A percentile compares a stretch with the other conserved stretches of the same genome.
Conservation (phyloP, 2,113 vertebrate species). For the Heliornis fulica region DNA sequence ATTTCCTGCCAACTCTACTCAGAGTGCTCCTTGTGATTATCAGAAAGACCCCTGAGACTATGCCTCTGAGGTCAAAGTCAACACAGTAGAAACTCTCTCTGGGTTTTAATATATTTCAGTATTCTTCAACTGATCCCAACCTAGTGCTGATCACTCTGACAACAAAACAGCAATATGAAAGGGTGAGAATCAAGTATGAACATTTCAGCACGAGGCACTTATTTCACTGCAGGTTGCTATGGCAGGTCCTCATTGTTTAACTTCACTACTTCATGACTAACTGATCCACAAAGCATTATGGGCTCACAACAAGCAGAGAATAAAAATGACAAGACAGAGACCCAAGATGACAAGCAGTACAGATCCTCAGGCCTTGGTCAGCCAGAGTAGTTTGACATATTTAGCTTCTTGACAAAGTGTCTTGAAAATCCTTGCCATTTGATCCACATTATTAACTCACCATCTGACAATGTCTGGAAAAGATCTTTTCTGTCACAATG, state of each 20-base stretch:
- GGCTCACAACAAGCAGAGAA: background rate
- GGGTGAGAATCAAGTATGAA: background rate
- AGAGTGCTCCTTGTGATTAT: background rate
- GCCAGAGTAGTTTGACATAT: background rate
- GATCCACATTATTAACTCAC: background rate
- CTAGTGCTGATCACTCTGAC: background rate
- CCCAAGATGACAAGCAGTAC: background rate
- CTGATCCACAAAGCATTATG: background rate
- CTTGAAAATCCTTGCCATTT: background rate
- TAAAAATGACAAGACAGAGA: background rate
- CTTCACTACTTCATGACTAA: background rate
- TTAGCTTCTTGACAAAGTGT: background rate
- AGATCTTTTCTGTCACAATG: background rate
- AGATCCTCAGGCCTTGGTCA: background rate
- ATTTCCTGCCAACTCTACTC: background rate
- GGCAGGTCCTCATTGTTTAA: background rate
- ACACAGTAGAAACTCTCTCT: background rate
- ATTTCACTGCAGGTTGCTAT: background rate
- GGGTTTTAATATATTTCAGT: background rate
- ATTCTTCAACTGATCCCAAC: background rate
- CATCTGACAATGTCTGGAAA: background rate
- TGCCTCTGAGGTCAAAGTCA: background rate
- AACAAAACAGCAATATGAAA: background rate
- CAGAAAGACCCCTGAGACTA: background rate
- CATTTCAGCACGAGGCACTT: background rate